These are phyloP conservation scores for Ciconia boyciana DNA, from an alignment of 2,113 vertebrate species.

Conservation along the genomic window DNA sequence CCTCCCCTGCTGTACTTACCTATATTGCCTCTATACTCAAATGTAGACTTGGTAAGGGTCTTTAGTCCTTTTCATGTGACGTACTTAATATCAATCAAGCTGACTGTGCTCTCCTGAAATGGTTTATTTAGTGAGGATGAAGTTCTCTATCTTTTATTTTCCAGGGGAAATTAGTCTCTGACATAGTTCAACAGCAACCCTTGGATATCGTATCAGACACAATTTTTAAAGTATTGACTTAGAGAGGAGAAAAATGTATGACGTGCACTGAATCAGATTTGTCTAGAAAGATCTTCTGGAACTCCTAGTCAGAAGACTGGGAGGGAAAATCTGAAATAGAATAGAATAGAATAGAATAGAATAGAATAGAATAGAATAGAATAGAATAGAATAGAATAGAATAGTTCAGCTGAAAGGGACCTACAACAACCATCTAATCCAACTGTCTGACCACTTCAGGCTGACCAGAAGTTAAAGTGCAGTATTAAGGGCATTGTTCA, in stretches of 20 bases:
- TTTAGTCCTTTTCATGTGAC: background rate
- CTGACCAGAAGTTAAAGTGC: background rate
- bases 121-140: background rate
- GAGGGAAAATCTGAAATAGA: background rate
- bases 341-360: too few species aligned
- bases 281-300: background rate
- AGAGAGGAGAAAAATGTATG: background rate
- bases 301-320: background rate
- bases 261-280: background rate
- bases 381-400: background rate
- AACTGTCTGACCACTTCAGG: background rate
- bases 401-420: background rate
- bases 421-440: background rate
- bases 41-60: background rate
- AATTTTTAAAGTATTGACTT: background rate
- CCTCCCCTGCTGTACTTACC: background rate
- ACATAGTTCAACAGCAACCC: background rate
- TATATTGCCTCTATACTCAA: background rate
- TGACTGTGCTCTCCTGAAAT: background rate
- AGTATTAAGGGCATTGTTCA: background rate
- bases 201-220: background rate
- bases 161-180: background rate
- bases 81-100: background rate
- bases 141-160: background rate
- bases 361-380: background rate